Base-by-base conservation (phyloP, 2,113 vertebrate genomes). In the Arvicanthis niloticus region DNA sequence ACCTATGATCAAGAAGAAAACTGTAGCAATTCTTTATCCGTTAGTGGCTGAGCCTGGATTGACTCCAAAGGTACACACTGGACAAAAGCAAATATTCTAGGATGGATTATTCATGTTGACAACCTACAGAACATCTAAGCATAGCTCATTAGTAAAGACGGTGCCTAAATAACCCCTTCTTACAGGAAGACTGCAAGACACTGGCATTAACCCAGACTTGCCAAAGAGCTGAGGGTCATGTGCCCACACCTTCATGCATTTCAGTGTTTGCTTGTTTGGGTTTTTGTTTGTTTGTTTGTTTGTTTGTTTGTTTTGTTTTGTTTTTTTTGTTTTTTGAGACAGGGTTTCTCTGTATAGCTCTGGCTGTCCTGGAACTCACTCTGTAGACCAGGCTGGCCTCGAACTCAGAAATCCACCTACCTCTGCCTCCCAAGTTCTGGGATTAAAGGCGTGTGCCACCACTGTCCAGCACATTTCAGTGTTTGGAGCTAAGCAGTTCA, bases 11-110 rank as follows among this genome's bases (percentile, higher is more conserved):
- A 31, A n/a, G 58, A 65, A 86, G 84, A 93, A 90, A 88, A 91
- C 70, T 15, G 11, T 24, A 86, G 80, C 70, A 1, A 68, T 91
- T 91, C 24, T 26, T 67, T 92, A 9, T 15, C 11, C 15, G 8
- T 93, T 90, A 58, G 56, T 40, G 37, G 34, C 77, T 68, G 76
- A 76, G 68, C 3, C 48, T 90, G 78, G 70, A 89, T 70, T 91
- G 53, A 87, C 21, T 95, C 45, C 81, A 37, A 73, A 89, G 67
- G 56, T n/a, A 70, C 89, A 75, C 56, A 92, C 51, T 85, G 75
- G 78, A 62, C 96, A 95, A 82, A 92, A 89, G 21, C 45, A 68
- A 72, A 88, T 45, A 88, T 91, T 94, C 73, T 22, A 16, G 65
- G 56, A 95, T 62, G 53, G 60, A 77, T 88, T 93, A 73, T 94